phyloP scores from a whole-genome alignment of 2,113 vertebrate genomes.

The Lucifuga dentata region DNA sequence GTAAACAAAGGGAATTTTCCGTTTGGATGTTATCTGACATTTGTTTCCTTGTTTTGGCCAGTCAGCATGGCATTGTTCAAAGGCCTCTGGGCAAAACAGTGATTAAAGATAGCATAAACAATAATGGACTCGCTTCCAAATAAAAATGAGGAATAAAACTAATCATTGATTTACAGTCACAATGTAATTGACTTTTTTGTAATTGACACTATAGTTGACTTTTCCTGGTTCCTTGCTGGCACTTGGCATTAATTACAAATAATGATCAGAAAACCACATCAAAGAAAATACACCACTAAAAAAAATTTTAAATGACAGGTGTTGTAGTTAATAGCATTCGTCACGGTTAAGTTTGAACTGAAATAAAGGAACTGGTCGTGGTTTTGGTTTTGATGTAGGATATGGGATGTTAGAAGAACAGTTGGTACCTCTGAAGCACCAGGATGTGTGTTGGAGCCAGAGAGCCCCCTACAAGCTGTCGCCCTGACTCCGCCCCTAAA shows the following conservation, averaged over 20 bases:
- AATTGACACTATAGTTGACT: too few species aligned
- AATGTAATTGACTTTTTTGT: too few species aligned
- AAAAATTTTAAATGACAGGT: too few species aligned
- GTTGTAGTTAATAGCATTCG: too few species aligned
- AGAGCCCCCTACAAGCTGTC: slow-evolving; percentile 55
- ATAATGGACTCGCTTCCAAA: neutral
- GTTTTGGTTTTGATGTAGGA: neutral
- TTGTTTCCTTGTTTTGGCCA: slow-evolving; percentile 63
- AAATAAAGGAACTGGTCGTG: too few species aligned
- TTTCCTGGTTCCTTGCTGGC: neutral
- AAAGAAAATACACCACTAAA: too few species aligned
- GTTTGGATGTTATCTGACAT: slow-evolving; percentile 22
- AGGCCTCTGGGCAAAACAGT: slow-evolving; percentile 20
- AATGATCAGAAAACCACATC: too few species aligned
- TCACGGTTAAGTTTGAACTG: too few species aligned
- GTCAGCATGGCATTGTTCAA: slow-evolving; percentile 43
- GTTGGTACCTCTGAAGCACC: slow-evolving; percentile 35
- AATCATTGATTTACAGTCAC: neutral
- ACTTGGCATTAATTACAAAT: too few species aligned
- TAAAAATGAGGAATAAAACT: rapidly evolving
- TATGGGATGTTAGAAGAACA: slow-evolving; percentile 13
- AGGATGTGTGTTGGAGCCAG: slow-evolving; percentile 50
- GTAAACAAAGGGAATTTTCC: slow-evolving; percentile 67
- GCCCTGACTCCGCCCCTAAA: slow-evolving; percentile 62
- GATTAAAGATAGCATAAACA: slow-evolving; percentile 35